Conservation (phyloP, 2,797 vertebrate genomes). For the Buceros bicornis region DNA sequence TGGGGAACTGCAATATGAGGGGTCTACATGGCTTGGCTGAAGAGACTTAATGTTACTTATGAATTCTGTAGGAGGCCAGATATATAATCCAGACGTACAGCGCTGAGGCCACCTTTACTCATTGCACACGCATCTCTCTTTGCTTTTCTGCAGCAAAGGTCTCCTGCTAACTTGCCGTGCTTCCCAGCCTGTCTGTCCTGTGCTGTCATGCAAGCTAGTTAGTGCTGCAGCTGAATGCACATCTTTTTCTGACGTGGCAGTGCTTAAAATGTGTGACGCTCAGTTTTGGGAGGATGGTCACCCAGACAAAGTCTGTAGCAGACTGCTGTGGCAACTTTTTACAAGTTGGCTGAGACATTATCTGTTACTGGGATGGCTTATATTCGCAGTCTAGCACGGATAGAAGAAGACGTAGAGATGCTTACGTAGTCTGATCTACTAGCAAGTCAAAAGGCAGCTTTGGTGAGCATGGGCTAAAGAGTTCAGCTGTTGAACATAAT, state of each 20-base stretch:
- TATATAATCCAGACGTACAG: neutral
- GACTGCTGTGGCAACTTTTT: neutral
- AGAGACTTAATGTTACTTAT: neutral
- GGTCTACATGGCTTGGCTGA: neutral
- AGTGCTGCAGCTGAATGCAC: neutral
- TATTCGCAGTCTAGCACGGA: accelerated
- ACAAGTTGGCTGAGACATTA: neutral
- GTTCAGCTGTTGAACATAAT: neutral
- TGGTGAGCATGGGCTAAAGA: neutral
- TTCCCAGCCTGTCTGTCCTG: neutral
- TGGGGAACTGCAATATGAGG: neutral
- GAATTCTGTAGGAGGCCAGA: neutral
- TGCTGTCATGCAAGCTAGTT: neutral
- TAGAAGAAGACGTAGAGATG: neutral
- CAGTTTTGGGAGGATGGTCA: neutral
- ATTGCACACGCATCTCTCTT: neutral
- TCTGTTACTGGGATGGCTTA: neutral
- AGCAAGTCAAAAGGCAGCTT: neutral
- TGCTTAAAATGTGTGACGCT: neutral
- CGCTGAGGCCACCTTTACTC: neutral
- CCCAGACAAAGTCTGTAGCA: neutral
- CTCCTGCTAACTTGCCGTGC: neutral
- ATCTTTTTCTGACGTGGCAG: neutral
- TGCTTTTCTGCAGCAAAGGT: neutral
- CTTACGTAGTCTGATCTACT: neutral